phyloP scores from a whole-genome alignment of 2,113 vertebrate genomes.

The Theristicus caerulescens region DNA sequence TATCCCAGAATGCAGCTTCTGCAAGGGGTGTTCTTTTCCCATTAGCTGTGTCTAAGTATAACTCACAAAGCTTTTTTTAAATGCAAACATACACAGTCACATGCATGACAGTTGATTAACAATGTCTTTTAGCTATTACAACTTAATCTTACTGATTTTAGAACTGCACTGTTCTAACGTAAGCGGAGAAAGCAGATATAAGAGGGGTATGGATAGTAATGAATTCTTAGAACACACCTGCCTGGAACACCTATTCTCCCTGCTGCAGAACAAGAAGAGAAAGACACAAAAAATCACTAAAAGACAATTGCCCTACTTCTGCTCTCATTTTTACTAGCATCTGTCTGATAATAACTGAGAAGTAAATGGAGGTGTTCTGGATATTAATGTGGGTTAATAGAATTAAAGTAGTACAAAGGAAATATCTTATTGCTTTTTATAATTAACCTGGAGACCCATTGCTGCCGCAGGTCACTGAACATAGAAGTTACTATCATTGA shows the following conservation, averaged over 20 bases:
- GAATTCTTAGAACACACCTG: background rate
- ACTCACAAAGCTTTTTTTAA: background rate
- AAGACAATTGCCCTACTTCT: slow-evolving; percentile 34
- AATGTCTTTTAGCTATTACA: background rate
- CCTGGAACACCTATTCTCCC: background rate
- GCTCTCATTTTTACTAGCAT: background rate
- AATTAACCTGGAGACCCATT: background rate
- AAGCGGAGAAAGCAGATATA: background rate
- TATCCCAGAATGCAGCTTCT: background rate
- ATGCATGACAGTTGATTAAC: background rate
- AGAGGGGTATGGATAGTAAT: background rate
- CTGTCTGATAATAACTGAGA: slow-evolving; percentile 1
- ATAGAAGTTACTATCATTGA: background rate
- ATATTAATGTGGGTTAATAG: slow-evolving; percentile 52
- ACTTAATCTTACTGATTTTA: background rate
- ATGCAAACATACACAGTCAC: background rate
- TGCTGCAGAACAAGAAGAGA: background rate
- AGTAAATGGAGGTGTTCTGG: background rate
- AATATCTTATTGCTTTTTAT: background rate
- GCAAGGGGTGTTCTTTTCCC: background rate
- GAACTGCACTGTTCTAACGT: background rate
- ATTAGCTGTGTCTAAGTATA: background rate
- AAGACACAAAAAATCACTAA: background rate
- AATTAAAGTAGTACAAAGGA: slow-evolving; percentile 43
- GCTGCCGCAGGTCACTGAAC: background rate